These are phyloP conservation scores for Camelus bactrianus DNA, from an alignment of 2,113 vertebrate genomes.

Conservation along the genomic window DNA sequence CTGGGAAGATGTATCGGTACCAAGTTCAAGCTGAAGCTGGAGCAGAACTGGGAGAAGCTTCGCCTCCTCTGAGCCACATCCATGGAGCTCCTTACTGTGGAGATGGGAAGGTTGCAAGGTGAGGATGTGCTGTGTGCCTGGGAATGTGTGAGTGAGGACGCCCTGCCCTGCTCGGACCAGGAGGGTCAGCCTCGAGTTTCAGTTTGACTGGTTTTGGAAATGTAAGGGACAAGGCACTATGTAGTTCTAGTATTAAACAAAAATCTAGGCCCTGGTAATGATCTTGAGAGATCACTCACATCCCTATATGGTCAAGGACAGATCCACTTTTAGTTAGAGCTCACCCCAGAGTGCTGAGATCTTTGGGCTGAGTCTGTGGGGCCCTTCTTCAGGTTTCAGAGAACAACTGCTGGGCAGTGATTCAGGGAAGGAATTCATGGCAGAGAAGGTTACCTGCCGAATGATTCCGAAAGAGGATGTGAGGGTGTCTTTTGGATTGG, in stretches of 20 bases:
- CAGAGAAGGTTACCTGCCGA: neutral
- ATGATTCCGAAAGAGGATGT: neutral
- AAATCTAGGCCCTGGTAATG: neutral
- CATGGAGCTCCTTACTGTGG: conserved; percentile 94
- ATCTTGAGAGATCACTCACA: neutral
- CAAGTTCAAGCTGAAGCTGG: conserved; percentile 91
- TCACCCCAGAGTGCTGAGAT: neutral
- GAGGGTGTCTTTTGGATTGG: neutral
- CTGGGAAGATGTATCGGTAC: conserved; percentile 92
- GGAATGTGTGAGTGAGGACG: neutral
- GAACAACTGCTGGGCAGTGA: neutral
- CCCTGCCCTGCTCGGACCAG: rapidly evolving
- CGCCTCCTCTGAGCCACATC: conserved; percentile 90
- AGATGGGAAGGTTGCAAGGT: conserved; percentile 92
- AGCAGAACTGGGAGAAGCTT: conserved; percentile 89
- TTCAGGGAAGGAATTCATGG: neutral
- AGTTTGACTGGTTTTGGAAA: neutral
- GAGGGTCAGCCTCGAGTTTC: neutral
- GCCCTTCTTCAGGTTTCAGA: neutral
- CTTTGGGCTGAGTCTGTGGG: neutral
- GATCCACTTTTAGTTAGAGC: neutral
- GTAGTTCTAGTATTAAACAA: neutral
- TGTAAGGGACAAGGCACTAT: neutral
- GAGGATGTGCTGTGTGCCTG: conserved; percentile 69
- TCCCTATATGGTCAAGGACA: neutral